Evolutionary conservation across 2,113 vertebrate species (phyloP).

Genomic region (Apodemus speciosus): DNA sequence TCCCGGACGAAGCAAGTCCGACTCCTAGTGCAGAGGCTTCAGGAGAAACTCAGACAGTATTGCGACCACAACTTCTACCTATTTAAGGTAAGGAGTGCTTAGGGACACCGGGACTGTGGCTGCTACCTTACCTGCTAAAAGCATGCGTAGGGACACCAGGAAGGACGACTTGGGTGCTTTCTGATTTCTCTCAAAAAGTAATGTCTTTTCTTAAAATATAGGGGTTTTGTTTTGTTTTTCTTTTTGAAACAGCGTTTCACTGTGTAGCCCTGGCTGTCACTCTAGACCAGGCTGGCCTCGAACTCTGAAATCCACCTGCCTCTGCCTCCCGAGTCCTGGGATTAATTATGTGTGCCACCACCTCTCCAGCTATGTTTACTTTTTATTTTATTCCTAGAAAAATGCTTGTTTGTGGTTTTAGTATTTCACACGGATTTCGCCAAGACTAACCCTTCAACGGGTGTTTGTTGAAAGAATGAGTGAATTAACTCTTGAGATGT

Average conservation of each 20-base stretch:
- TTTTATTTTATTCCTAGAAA: not conserved
- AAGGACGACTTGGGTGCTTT: not conserved
- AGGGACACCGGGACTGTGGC: not conserved
- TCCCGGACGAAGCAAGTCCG: slow-evolving; percentile 88
- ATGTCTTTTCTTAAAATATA: not conserved
- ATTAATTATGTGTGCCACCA: not conserved
- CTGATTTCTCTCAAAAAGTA: not conserved
- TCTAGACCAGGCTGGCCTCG: not conserved
- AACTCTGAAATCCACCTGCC: not conserved
- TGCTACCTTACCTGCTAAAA: slow-evolving; percentile 87
- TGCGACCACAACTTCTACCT: slow-evolving; percentile 90
- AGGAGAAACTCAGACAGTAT: slow-evolving; percentile 91
- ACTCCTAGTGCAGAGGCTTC: slow-evolving; percentile 89
- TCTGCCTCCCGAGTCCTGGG: not conserved
- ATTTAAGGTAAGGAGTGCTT: slow-evolving; percentile 89
- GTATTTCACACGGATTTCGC: not conserved
- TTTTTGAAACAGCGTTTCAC: not conserved
- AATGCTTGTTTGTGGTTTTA: not conserved
- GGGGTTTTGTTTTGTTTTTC: not conserved
- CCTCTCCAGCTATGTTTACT: not conserved
- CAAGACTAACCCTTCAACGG: not conserved
- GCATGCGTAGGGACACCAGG: slow-evolving; percentile 70
- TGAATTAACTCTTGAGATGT: not conserved
- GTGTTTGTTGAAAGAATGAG: not conserved
- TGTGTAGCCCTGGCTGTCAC: not conserved